Base-by-base conservation (phyloP, 2,888 invertebrate genomes). In the Neocrepidodera transversa region DNA sequence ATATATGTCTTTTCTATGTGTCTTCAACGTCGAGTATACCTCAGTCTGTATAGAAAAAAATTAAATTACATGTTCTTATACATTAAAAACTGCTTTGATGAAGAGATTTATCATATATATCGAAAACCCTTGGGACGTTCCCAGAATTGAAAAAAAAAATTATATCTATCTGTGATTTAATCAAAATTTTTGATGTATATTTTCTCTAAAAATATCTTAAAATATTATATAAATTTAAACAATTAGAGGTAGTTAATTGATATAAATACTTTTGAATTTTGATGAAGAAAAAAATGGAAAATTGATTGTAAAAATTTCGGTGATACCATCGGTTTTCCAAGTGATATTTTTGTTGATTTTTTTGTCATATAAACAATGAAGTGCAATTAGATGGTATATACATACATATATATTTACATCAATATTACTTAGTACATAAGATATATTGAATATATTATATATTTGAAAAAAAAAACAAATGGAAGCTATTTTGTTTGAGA, bases 361-460 rank as follows among this genome's bases (percentile, higher is more conserved):
- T 78, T 79, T 78, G 78, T 78, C 76, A 78, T 80, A 79, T 81
- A 80, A 53, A 82, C 80, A 81, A 81, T 79, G 81, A 85, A 84
- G 84, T 84, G 84, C 84, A 84, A 85, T 85, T 84, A 85, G 83
- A 82, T 82, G 81, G 81, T 83, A 82, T 83, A 82, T 79, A 79
- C 76, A 79, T 79, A 77, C 67, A 81, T 81, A 81, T 82, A 82
- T 82, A 82, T 82, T 82, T 82, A 82, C 82, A 81, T 81, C 80
- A 80, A 80, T 80, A 81, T 80, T 79, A 78, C 76, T 78, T 81
- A 79, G 78, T 77, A 78, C 75, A 78, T 80, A 80, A 81, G 79
- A 79, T 79, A 80, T 79, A 79, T 78, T 78, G 76, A 71, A 78
- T 79, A 79, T 81, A 80, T 81, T 80, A 80, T 81, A 80, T 81